Conservation (phyloP, 2,113 vertebrate species). For the Porphyrio hochstetteri region DNA sequence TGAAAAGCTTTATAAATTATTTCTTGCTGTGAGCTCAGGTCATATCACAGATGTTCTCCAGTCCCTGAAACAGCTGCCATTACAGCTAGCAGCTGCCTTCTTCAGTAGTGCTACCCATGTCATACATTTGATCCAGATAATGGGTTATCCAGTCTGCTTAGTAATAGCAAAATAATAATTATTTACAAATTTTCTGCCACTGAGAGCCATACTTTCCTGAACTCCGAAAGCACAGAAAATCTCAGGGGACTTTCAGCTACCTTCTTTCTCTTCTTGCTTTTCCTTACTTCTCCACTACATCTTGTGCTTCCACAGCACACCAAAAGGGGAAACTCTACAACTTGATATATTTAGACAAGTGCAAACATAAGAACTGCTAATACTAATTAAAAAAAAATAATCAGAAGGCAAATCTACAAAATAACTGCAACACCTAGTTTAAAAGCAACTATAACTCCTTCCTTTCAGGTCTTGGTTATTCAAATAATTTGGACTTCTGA, state of each 20-base stretch:
- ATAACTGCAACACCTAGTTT: background rate
- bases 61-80: background rate
- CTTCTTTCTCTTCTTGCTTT: background rate
- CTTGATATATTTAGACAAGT: background rate
- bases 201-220: background rate
- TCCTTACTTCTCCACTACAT: background rate
- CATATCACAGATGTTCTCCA: background rate
- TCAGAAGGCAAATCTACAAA: rapidly evolving
- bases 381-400: background rate
- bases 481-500: background rate
- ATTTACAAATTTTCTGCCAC: background rate
- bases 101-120: background rate
- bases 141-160: background rate
- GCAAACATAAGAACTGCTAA: background rate
- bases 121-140: background rate
- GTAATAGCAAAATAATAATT: background rate
- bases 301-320: background rate
- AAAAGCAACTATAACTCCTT: background rate
- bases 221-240: background rate
- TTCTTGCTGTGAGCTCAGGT: background rate
- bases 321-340: background rate
- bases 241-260: background rate
- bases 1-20: background rate
- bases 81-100: background rate
- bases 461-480: background rate